Percentiles rank a stretch among this genome's conserved stretches.
phyloP scores from a whole-genome alignment of 2,113 vertebrate genomes.

The Myotis davidii region DNA sequence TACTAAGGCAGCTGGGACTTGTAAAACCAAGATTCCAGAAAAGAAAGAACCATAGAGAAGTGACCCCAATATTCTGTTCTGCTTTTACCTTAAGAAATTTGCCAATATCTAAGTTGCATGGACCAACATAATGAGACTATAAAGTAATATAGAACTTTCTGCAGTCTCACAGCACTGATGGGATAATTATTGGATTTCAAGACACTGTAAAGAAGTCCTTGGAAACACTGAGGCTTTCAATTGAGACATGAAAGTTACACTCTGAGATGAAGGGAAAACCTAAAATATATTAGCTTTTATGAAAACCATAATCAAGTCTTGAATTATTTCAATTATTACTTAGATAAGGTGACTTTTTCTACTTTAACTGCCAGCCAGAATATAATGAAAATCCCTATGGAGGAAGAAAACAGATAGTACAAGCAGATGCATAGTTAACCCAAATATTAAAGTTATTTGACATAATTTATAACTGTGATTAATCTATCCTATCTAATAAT shows the following conservation, averaged over 20 bases:
- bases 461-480: neutral
- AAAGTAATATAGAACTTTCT: neutral
- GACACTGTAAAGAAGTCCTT: neutral
- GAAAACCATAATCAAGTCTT: neutral
- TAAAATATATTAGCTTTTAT: neutral
- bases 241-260: neutral
- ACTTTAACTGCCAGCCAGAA: neutral
- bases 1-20: neutral
- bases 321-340: conserved; percentile 2
- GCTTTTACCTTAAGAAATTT: neutral
- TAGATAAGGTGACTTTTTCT: neutral
- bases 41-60: neutral
- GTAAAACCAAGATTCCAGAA: neutral
- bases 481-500: neutral
- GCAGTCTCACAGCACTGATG: neutral
- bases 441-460: neutral
- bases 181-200: neutral
- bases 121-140: neutral
- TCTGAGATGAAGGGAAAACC: neutral
- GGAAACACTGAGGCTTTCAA: neutral
- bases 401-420: neutral
- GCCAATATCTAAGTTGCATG: neutral
- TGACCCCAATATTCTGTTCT: neutral
- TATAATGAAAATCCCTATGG: neutral
- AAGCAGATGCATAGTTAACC: neutral